Conservation (phyloP, 2,888 invertebrate species). For the Hipparchia sbordonii region DNA sequence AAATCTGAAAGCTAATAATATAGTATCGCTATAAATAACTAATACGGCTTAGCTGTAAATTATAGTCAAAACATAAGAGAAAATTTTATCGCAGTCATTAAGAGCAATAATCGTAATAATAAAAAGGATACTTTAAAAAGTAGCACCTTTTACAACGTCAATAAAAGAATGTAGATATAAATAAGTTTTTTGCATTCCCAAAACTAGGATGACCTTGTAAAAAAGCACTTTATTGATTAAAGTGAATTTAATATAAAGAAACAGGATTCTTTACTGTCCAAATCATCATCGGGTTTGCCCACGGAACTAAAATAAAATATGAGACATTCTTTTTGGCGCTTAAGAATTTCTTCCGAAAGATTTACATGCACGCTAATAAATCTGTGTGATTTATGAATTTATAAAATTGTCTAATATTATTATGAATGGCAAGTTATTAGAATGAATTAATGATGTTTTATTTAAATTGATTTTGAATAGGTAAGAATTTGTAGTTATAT, state of each 20-base stretch:
- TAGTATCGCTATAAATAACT: background rate
- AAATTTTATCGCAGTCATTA: constrained; percentile 26
- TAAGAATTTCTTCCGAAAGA: constrained; percentile 20
- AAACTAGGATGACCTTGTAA: constrained; percentile 44
- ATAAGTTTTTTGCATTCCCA: constrained; percentile 31
- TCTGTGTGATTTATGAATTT: constrained; percentile 13
- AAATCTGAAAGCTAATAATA: background rate
- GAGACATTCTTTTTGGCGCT: constrained; percentile 22
- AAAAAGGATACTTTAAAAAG: constrained; percentile 27
- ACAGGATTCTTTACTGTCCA: constrained; percentile 32
- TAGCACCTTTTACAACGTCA: constrained; percentile 27
- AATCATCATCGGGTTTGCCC: constrained; percentile 46
- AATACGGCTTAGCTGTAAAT: background rate
- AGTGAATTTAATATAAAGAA: constrained; percentile 41
- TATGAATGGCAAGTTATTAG: constrained; percentile 12
- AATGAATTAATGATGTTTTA: constrained; percentile 14
- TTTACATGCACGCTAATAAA: constrained; percentile 21
- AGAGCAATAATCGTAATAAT: constrained; percentile 22
- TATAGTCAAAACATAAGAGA: constrained; percentile 3
- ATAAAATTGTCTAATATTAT: constrained; percentile 15
- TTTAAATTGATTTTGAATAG: background rate
- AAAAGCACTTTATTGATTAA: constrained; percentile 47
- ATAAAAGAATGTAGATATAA: constrained; percentile 14
- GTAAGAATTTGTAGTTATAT: no score
- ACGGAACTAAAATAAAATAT: constrained; percentile 26